A percentile compares a stretch with the other conserved stretches of the same genome.
These are phyloP conservation scores for Corythaeola cristata DNA, from an alignment of 2,113 vertebrate species.

Conservation along the genomic window DNA sequence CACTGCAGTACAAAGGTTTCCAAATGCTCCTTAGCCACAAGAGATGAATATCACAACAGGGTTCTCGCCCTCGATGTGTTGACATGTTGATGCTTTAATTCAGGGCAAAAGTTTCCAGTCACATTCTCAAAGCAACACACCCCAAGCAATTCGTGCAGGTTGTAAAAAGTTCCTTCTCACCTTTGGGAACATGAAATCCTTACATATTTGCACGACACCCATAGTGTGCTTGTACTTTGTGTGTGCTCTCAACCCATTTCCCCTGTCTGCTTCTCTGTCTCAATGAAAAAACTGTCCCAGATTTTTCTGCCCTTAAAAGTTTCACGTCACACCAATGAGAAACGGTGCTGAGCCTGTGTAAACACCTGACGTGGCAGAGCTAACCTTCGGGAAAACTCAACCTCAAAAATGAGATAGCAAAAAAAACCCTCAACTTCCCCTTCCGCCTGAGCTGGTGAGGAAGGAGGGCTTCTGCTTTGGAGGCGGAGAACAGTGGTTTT, in stretches of 20 bases:
- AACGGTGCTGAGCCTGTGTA: background rate
- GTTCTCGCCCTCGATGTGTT: background rate
- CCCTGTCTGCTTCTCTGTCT: background rate
- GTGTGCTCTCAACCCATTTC: background rate
- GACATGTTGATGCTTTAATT: background rate
- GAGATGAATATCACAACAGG: background rate
- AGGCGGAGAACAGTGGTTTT: background rate
- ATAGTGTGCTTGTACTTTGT: accelerated
- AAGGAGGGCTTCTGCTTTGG: background rate
- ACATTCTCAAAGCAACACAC: background rate
- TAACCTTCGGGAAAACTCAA: background rate
- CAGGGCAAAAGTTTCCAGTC: background rate
- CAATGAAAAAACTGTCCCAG: background rate
- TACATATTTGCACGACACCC: background rate
- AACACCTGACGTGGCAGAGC: background rate
- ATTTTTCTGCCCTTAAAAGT: background rate
- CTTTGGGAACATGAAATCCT: background rate
- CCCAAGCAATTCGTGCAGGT: background rate
- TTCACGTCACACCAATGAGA: accelerated
- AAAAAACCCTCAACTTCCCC: background rate
- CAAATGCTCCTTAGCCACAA: background rate
- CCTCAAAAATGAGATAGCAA: background rate
- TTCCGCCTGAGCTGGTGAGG: background rate
- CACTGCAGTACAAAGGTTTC: background rate
- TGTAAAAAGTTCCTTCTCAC: background rate